phyloP scores from a whole-genome alignment of 1,140 invertebrate species.

The Drosophila lowei region DNA sequence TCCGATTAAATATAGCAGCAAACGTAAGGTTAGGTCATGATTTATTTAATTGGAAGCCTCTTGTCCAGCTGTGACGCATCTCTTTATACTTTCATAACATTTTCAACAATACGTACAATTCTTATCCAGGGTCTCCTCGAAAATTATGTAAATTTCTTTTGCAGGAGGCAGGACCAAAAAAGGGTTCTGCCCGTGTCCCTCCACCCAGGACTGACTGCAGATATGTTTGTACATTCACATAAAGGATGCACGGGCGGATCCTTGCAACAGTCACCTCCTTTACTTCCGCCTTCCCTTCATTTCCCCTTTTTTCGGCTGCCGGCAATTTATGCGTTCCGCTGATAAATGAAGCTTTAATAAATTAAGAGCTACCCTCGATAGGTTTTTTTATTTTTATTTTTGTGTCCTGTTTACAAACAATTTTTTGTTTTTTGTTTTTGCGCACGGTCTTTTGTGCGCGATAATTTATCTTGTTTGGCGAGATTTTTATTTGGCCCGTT shows the following conservation, averaged over 20 bases:
- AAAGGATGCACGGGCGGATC: conserved; percentile 36
- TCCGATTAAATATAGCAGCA: too few relatives aligned
- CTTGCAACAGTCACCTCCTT: conserved; percentile 47
- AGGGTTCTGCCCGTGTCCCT: neutral
- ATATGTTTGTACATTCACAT: neutral
- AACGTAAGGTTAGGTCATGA: too few relatives aligned
- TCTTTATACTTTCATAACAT: conserved; percentile 5
- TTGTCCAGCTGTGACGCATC: neutral
- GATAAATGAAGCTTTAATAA: conserved; percentile 80
- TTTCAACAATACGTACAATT: neutral
- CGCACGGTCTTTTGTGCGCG: conserved; percentile 47
- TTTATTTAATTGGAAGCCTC: neutral
- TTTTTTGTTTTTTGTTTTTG: conserved; percentile 50
- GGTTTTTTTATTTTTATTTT: neutral
- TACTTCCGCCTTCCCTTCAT: conserved; percentile 5
- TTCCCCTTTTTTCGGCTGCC: conserved; percentile 6
- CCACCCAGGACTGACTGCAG: neutral
- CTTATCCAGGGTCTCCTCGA: conserved; percentile 11
- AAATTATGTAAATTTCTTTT: conserved; percentile 38
- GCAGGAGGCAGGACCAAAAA: neutral
- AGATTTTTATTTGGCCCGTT: conserved; percentile 76
- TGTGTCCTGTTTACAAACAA: conserved; percentile 7
- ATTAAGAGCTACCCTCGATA: conserved; percentile 68
- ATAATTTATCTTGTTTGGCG: conserved; percentile 81
- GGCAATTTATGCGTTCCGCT: conserved; percentile 66